Percentiles rank a stretch among this genome's conserved stretches.
Conservation (phyloP, 2,113 vertebrate species). For the Rhinoderma darwinii region DNA sequence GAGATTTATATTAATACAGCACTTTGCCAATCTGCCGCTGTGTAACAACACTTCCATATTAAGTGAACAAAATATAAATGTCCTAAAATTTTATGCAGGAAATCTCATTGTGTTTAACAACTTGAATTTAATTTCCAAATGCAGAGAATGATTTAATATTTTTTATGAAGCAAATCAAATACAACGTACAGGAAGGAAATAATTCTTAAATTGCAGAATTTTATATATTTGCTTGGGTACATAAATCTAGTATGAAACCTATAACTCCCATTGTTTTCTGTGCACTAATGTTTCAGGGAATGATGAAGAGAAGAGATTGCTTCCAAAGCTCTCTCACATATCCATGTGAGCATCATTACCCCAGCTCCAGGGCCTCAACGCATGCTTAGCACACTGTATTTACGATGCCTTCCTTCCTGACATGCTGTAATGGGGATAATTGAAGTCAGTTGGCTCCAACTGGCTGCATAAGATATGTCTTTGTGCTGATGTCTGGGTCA, state of each 20-base stretch:
- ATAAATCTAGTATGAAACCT: background rate
- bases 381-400: slow-evolving; percentile 49
- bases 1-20: background rate
- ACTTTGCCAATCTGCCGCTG: background rate
- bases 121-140: background rate
- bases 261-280: background rate
- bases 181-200: background rate
- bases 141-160: background rate
- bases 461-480: slow-evolving; percentile 56
- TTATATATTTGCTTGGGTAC: too few species aligned
- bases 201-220: background rate
- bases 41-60: background rate
- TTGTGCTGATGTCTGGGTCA: slow-evolving; percentile 57
- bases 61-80: background rate
- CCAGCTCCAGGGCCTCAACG: slow-evolving; percentile 31
- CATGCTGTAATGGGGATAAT: slow-evolving; percentile 53
- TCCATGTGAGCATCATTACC: slow-evolving; percentile 48
- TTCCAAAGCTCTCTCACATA: slow-evolving; percentile 19
- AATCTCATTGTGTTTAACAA: slow-evolving; percentile 15
- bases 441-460: slow-evolving; percentile 52
- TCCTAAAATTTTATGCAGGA: background rate
- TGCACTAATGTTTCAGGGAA: slow-evolving; percentile 10
- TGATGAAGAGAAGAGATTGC: slow-evolving; percentile 17
- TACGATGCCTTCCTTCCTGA: slow-evolving; percentile 45
- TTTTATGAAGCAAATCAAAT: background rate